Conservation (phyloP, 2,888 invertebrate species). For the Cantharis flavilabris region DNA sequence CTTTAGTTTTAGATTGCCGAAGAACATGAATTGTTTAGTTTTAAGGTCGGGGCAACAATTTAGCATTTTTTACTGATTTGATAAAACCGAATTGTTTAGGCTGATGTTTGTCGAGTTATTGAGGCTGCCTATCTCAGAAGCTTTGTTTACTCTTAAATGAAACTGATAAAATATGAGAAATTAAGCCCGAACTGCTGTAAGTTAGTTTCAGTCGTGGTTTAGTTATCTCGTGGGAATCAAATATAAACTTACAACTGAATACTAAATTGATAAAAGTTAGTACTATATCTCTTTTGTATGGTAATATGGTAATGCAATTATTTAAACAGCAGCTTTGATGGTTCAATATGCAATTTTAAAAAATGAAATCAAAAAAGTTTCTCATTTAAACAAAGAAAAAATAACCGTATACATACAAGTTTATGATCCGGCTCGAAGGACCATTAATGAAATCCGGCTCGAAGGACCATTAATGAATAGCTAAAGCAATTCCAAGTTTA, state of each 20-base stretch:
- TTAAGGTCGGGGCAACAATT: neutral
- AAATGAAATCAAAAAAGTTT: neutral
- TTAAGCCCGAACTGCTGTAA: no score
- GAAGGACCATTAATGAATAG: neutral
- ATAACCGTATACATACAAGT: neutral
- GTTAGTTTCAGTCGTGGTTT: neutral
- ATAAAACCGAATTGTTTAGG: neutral
- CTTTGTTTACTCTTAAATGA: neutral
- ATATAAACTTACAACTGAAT: neutral
- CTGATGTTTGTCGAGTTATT: neutral
- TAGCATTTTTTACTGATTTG: neutral
- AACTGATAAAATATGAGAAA: no score
- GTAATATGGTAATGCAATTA: neutral
- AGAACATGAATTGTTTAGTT: neutral
- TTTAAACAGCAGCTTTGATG: no score
- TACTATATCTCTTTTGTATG: neutral
- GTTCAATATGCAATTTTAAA: neutral
- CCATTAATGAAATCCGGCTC: neutral
- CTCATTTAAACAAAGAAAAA: neutral
- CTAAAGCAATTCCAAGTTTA: neutral
- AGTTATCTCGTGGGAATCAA: neutral
- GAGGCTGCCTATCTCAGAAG: no score
- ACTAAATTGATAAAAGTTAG: no score
- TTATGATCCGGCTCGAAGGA: neutral
- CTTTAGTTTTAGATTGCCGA: neutral